phyloP scores from a whole-genome alignment of 2,113 vertebrate species.

The Oxyura jamaicensis region DNA sequence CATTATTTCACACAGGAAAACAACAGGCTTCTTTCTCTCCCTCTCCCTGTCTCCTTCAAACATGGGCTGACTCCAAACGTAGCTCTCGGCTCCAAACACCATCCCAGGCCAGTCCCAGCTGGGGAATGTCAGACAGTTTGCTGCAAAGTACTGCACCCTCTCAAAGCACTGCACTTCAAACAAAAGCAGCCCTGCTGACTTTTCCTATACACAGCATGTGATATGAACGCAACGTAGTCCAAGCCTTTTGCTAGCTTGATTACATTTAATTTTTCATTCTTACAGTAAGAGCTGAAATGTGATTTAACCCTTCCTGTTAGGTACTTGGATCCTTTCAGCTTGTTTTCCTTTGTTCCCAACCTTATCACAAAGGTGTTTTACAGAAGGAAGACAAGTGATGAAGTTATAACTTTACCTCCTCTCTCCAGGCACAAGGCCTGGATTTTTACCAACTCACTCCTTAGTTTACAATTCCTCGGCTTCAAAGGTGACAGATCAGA shows the following conservation, averaged over 20 bases:
- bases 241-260: neutral
- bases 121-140: conserved; percentile 20
- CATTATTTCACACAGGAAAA: conserved; percentile 8
- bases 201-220: neutral
- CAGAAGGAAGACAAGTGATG: neutral
- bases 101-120: conserved; percentile 21
- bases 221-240: neutral
- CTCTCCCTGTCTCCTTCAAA: conserved; percentile 9
- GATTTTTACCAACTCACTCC: neutral
- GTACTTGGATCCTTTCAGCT: neutral
- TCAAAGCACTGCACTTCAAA: conserved; percentile 31
- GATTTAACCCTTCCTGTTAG: conserved; percentile 38
- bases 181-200: conserved; percentile 23
- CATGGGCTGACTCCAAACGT: conserved; percentile 32
- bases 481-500: conserved; percentile 14
- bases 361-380: neutral
- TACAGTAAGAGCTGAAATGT: neutral
- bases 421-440: neutral
- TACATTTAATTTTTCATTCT: conserved; percentile 1
- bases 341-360: neutral
- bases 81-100: conserved; percentile 10
- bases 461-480: neutral
- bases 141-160: neutral
- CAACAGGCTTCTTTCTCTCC: conserved; percentile 3
- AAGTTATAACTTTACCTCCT: neutral